Percentiles rank a stretch among this genome's conserved stretches.
Conservation (phyloP, 2,797 vertebrate genomes). For the Notamacropus eugenii region DNA sequence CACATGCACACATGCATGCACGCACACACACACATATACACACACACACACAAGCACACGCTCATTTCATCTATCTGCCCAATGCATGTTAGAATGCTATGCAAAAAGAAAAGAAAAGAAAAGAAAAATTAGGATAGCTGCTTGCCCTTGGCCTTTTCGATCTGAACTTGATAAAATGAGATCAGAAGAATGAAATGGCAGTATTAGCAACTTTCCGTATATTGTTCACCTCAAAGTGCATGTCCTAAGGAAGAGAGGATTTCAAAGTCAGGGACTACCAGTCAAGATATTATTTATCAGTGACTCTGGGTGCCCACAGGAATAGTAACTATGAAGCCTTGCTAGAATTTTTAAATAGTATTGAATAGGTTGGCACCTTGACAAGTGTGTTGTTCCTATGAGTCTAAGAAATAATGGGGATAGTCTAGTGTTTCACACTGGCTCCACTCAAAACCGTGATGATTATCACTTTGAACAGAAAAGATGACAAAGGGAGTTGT, state of each 20-base stretch:
- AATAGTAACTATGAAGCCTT: background rate
- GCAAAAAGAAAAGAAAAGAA: background rate
- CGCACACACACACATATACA: background rate
- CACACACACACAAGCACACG: too few relatives aligned
- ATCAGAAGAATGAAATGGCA: background rate
- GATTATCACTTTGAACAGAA: background rate
- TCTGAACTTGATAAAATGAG: background rate
- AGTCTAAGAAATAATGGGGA: slow-evolving; percentile 25
- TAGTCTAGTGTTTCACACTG: background rate
- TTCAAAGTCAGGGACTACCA: background rate
- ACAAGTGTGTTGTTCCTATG: slow-evolving; percentile 55
- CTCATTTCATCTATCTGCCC: background rate
- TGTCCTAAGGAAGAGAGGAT: background rate
- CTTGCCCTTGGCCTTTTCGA: background rate
- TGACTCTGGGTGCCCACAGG: background rate
- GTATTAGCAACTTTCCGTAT: background rate
- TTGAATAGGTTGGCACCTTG: background rate
- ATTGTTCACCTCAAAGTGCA: background rate
- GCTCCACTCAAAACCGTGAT: background rate
- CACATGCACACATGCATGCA: background rate
- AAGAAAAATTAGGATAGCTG: background rate
- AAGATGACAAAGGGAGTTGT: background rate
- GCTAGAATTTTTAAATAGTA: background rate
- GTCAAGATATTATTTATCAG: background rate
- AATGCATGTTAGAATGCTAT: background rate